A percentile compares a stretch with the other conserved stretches of the same genome.
These are phyloP conservation scores for Drosophila pseudoananassae DNA, from an alignment of 1,140 invertebrate species.

Conservation along the genomic window DNA sequence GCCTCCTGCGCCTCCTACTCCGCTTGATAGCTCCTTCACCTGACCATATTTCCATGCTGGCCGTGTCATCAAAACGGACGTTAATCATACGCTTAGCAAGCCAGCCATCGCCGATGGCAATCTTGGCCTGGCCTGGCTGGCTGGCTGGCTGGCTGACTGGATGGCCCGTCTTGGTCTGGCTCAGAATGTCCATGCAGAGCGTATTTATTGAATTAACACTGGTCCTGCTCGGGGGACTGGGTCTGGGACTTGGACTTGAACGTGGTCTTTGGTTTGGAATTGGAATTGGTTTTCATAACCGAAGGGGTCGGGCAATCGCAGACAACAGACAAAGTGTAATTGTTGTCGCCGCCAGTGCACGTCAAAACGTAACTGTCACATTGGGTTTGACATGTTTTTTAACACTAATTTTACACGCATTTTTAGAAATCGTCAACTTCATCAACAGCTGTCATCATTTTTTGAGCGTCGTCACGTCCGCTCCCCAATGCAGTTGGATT, in stretches of 20 bases:
- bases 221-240: conserved; percentile 34
- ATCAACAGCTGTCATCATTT: conserved; percentile 80
- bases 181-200: conserved; percentile 60
- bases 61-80: conserved; percentile 79
- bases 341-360: conserved; percentile 64
- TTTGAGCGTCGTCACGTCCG: conserved; percentile 75
- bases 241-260: background rate
- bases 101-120: conserved; percentile 68
- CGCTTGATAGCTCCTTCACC: conserved; percentile 16
- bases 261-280: background rate
- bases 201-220: conserved; percentile 73
- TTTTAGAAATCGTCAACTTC: conserved; percentile 83
- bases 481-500: conserved; percentile 24
- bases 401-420: conserved; percentile 83
- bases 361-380: conserved; percentile 80
- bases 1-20: background rate
- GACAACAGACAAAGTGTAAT: conserved; percentile 62
- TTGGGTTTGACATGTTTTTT: conserved; percentile 81
- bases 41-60: conserved; percentile 31
- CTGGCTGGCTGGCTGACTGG: background rate
- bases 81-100: conserved; percentile 81
- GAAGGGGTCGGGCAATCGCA: background rate
- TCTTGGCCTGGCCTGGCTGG: conserved; percentile 18
- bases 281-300: conserved; percentile 1
- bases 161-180: conserved; percentile 14